Evolutionary conservation across 2,113 vertebrate genomes (phyloP).

Genomic region (Mastomys coucha): DNA sequence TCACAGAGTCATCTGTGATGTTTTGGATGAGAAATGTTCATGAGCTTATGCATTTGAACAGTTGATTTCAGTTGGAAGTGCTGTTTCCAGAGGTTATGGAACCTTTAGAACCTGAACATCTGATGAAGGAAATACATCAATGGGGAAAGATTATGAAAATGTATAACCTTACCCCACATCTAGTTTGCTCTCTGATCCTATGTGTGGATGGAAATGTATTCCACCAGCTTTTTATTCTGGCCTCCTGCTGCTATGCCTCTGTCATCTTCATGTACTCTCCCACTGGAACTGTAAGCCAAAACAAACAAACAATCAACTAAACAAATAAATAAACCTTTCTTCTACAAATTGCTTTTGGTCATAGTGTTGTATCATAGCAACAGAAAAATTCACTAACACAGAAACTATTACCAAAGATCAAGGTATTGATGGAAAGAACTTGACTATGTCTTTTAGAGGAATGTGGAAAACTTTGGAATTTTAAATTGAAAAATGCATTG

Average conservation of each 20-base stretch:
- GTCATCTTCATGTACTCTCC: background rate
- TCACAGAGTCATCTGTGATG: background rate
- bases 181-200: background rate
- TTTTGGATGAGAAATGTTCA: background rate
- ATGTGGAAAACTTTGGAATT: background rate
- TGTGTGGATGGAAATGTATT: background rate
- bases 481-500: background rate
- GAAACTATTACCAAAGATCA: background rate
- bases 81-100: background rate
- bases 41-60: background rate
- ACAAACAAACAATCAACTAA: background rate
- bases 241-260: background rate
- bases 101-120: background rate
- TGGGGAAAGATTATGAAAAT: background rate
- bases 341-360: background rate
- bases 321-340: background rate
- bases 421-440: background rate
- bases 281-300: too few relatives aligned
- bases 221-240: background rate
- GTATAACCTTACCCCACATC: background rate
- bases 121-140: background rate
- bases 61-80: background rate
- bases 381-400: background rate
- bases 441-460: background rate
- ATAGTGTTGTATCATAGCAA: background rate